phyloP scores from a whole-genome alignment of 2,797 vertebrate genomes.

The Potorous gilbertii region DNA sequence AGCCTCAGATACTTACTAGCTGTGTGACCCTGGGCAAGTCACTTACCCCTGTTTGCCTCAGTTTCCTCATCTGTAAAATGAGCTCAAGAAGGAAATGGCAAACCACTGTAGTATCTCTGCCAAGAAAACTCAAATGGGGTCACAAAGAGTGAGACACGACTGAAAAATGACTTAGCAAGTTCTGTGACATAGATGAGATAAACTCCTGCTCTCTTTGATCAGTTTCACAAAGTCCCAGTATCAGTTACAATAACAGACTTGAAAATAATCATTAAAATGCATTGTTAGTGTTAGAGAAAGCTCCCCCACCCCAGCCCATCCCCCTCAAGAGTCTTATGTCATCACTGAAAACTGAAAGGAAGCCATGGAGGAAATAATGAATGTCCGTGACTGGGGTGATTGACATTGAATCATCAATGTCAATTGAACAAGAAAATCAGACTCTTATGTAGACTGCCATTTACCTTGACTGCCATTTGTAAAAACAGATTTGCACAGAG shows the following conservation, averaged over 20 bases:
- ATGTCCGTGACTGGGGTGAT: not conserved
- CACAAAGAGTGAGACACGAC: not conserved
- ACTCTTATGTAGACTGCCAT: constrained; percentile 6
- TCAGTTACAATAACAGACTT: not conserved
- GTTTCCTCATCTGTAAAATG: not conserved
- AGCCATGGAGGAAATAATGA: not conserved
- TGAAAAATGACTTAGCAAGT: not conserved
- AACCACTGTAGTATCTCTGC: not conserved
- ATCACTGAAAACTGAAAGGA: not conserved
- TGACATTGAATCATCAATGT: too few species aligned
- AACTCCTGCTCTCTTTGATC: not conserved
- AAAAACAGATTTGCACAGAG: not conserved
- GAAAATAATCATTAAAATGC: not conserved
- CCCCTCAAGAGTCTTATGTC: not conserved
- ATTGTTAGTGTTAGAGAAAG: not conserved
- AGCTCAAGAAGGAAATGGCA: not conserved
- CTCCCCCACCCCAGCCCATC: not conserved
- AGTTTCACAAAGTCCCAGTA: not conserved
- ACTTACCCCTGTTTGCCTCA: not conserved
- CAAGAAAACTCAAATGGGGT: not conserved
- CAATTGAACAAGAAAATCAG: constrained; percentile 24
- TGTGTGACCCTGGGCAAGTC: not conserved
- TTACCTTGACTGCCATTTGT: not conserved
- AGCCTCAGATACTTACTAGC: not conserved
- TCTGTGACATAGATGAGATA: not conserved